These are phyloP conservation scores for Blastobasis lacticolella DNA, from an alignment of 2,888 invertebrate genomes.

Conservation along the genomic window DNA sequence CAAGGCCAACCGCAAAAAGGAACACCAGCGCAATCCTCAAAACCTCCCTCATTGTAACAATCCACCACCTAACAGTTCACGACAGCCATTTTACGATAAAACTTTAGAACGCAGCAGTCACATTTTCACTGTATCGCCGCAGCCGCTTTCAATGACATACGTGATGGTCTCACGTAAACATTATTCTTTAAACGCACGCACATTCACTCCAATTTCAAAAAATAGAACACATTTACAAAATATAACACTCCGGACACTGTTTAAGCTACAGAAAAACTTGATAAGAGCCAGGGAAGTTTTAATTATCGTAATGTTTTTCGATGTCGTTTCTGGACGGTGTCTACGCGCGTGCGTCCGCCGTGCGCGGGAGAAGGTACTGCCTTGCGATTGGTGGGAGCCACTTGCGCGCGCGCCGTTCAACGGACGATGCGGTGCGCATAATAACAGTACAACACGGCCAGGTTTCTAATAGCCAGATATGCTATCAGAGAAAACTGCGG, in stretches of 20 bases:
- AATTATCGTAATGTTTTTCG: conserved; percentile 28
- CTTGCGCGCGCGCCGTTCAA: neutral
- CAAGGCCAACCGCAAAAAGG: conserved; percentile 48
- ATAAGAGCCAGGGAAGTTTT: neutral
- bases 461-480: conserved; percentile 49
- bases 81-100: conserved; percentile 44
- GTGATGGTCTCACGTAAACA: conserved; percentile 9
- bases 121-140: conserved; percentile 56
- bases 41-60: conserved; percentile 59
- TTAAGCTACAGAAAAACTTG: neutral
- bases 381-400: conserved; percentile 20
- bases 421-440: conserved; percentile 14
- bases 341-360: conserved; percentile 37
- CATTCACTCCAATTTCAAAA: conserved; percentile 2
- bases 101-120: conserved; percentile 42
- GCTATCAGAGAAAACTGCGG: conserved; percentile 40
- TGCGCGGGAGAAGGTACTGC: conserved; percentile 50
- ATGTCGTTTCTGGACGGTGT: conserved; percentile 24
- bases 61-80: conserved; percentile 33
- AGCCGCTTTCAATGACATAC: conserved; percentile 38
- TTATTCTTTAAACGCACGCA: conserved; percentile 2
- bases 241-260: neutral
- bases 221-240: conserved; percentile 9
- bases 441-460: conserved; percentile 24
- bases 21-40: conserved; percentile 56